Evolutionary conservation across 2,113 vertebrate species (phyloP).

Genomic region (Petroica traversi): DNA sequence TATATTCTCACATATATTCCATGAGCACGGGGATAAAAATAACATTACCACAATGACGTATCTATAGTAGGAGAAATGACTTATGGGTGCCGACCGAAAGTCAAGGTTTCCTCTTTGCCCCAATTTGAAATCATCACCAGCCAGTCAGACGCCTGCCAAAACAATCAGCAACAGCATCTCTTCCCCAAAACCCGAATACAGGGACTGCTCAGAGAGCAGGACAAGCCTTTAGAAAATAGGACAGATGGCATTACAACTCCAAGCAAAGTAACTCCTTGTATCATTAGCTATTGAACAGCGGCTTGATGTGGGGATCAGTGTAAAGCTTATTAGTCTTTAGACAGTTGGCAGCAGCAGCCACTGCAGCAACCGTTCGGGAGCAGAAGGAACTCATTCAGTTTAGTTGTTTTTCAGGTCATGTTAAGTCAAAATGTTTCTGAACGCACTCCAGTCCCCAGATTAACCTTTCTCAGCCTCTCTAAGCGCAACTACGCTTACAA

Average conservation of each 20-base stretch:
- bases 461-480: not conserved
- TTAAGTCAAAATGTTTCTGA: slow-evolving; percentile 40
- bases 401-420: slow-evolving; percentile 49
- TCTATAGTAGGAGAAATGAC: slow-evolving; percentile 18
- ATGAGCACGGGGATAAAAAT: not conserved
- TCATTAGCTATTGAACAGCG: slow-evolving; percentile 34
- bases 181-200: not conserved
- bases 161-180: not conserved
- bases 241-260: slow-evolving; percentile 67
- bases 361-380: slow-evolving; percentile 16
- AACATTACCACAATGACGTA: slow-evolving; percentile 33
- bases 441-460: not conserved
- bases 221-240: slow-evolving; percentile 34
- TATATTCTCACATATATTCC: slow-evolving; percentile 13
- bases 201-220: not conserved
- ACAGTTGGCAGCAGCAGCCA: slow-evolving; percentile 41
- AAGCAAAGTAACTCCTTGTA: slow-evolving; percentile 58
- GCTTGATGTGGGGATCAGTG: slow-evolving; percentile 45
- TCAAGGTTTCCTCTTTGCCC: slow-evolving; percentile 34
- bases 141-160: slow-evolving; percentile 9
- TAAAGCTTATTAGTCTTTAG: slow-evolving; percentile 62
- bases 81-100: slow-evolving; percentile 14
- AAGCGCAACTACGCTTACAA: not conserved
- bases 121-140: not conserved
- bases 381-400: slow-evolving; percentile 46